Evolutionary conservation across 2,888 invertebrate species (phyloP), one percentile per base, ranked within the genome.

Genomic region (Ophraella communa): DNA sequence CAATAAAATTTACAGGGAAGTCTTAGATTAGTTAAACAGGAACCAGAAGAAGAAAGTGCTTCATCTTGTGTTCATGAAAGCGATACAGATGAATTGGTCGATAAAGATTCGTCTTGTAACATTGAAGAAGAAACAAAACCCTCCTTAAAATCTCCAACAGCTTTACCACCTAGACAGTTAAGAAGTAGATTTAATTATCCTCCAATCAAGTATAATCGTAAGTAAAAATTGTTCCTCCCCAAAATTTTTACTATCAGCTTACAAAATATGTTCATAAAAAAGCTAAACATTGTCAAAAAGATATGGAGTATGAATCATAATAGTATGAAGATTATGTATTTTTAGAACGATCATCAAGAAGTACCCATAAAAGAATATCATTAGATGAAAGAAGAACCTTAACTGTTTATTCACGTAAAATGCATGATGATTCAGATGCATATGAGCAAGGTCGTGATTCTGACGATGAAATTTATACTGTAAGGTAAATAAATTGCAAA

Each of bases 381-480:
- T 67, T 78, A 56, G 71, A 76, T 61, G 75, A 75, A 53, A 73
- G 77, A 62, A 75, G 75, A 61, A 69, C 74, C 17, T 70, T 79
- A 35, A 68, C 77, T 7, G 76, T 80, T 11, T 80, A 78, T 71
- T 76, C 79, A 1, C 74, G 70, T 58, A 79, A 79, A 65, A 80
- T 80, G 79, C 77, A 76, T 18, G 75, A 78, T 53, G 79, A 80
- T 64, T 75, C 76, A 20, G 77, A 78, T 68, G 56, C 71, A 17
- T 77, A 73, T 24, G 74, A 44, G 54, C 58, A 77, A 64, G 76
- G 66, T 30, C 71, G 78, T 64, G 79, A 79, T 69, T 77, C 75
- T 5, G 80, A 80, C 21, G 80, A 79, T 49, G 79, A 79, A 27
- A 71, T 78, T 18, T 80, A 77, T 68, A 65, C 78, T 4, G 74